Percentiles rank a stretch among this genome's conserved stretches.
Evolutionary conservation across 2,888 invertebrate genomes (phyloP).

Genomic region (Pachycephus smyrnensis): DNA sequence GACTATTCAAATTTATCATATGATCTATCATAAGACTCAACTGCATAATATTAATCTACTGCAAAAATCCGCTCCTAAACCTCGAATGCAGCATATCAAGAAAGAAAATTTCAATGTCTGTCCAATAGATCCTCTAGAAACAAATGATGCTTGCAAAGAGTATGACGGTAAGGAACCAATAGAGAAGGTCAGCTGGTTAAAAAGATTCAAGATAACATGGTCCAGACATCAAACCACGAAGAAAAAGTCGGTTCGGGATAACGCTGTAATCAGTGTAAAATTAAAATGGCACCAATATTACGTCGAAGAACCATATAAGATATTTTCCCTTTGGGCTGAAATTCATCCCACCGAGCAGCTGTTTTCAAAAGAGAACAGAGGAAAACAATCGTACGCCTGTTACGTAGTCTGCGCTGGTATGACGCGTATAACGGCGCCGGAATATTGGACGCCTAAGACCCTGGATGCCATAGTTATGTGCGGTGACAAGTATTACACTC

Average conservation of each 20-base stretch:
- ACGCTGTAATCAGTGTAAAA: conserved; percentile 23
- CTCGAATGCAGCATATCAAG: conserved; percentile 20
- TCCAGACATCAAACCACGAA: conserved; percentile 26
- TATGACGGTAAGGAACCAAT: conserved; percentile 17
- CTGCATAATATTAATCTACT: conserved; percentile 52
- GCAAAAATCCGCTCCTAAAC: conserved; percentile 31
- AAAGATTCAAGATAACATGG: conserved; percentile 45
- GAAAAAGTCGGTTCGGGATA: conserved; percentile 18
- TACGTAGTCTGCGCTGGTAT: conserved; percentile 69
- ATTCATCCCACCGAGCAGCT: conserved; percentile 73
- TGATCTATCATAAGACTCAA: conserved; percentile 49
- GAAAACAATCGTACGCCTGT: conserved; percentile 75
- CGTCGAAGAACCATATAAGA: conserved; percentile 75
- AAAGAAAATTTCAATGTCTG: conserved; percentile 40
- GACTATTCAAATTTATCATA: conserved; percentile 49
- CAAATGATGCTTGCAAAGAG: conserved; percentile 8
- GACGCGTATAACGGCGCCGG: conserved; percentile 56
- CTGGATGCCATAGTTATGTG: conserved; percentile 56
- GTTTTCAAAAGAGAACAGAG: conserved; percentile 71
- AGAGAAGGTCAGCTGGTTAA: conserved; percentile 50
- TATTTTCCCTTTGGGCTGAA: conserved; percentile 78
- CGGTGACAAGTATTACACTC: conserved; percentile 53
- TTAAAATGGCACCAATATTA: conserved; percentile 75
- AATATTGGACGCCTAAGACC: conserved; percentile 54
- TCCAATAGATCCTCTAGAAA: conserved; percentile 34